These are phyloP conservation scores for Drosophila recens DNA, from an alignment of 2,888 invertebrate species.

Conservation along the genomic window DNA sequence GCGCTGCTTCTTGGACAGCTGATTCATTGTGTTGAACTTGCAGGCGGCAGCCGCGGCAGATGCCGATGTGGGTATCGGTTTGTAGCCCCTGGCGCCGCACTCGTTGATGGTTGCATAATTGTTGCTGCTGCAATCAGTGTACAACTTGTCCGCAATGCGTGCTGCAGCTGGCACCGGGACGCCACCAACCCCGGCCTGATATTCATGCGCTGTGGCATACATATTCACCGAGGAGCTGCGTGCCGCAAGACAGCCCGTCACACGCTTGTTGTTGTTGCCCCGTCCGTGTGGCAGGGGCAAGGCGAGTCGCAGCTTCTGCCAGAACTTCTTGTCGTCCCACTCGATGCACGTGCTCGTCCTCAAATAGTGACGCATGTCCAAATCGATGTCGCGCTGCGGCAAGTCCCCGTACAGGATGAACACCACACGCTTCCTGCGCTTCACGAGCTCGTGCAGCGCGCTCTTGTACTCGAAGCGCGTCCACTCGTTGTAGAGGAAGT, in stretches of 20 bases:
- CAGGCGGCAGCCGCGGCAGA: constrained; percentile 81
- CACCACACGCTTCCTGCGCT: constrained; percentile 93
- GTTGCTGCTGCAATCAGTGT: constrained; percentile 81
- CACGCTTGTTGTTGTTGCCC: constrained; percentile 79
- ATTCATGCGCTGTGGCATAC: constrained; percentile 57
- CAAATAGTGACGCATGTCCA: constrained; percentile 95
- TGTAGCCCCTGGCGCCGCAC: constrained; percentile 82
- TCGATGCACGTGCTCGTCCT: constrained; percentile 96
- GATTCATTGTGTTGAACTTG: constrained; percentile 84
- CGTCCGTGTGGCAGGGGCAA: constrained; percentile 88
- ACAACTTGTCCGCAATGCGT: constrained; percentile 75
- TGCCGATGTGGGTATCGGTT: constrained; percentile 79
- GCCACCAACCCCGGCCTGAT: constrained; percentile 34
- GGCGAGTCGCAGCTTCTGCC: constrained; percentile 97
- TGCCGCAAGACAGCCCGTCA: constrained; percentile 74
- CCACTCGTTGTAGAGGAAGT: constrained; percentile 98
- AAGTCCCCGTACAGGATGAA: constrained; percentile 96
- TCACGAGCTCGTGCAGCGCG: constrained; percentile 95
- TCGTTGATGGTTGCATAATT: constrained; percentile 85
- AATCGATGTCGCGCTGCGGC: constrained; percentile 94
- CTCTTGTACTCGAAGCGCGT: constrained; percentile 97
- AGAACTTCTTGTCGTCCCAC: constrained; percentile 97
- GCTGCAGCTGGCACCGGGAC: constrained; percentile 50
- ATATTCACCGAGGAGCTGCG: constrained; percentile 85
- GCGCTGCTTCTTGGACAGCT: constrained; percentile 75